Percentiles rank a stretch among this genome's conserved stretches.
Conservation (phyloP, 2,888 invertebrate genomes). For the Beris morrisii region DNA sequence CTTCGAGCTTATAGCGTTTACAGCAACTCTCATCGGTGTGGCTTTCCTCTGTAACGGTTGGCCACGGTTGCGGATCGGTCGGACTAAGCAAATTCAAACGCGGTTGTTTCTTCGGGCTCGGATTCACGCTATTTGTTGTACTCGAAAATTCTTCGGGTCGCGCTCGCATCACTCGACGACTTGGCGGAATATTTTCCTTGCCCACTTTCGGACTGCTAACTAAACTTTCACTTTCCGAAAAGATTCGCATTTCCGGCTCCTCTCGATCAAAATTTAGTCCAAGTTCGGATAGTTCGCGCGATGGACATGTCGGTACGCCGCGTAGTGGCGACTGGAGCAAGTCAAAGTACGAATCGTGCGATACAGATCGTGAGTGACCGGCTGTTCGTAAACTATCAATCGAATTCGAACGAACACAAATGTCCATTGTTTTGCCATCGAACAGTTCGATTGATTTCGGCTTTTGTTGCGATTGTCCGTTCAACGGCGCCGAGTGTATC, state of each 20-base stretch:
- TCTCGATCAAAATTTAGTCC: constrained; percentile 81
- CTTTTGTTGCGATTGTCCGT: constrained; percentile 33
- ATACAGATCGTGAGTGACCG: constrained; percentile 70
- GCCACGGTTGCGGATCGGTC: constrained; percentile 30
- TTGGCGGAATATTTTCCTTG: constrained; percentile 57
- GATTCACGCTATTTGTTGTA: constrained; percentile 61
- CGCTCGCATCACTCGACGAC: constrained; percentile 59
- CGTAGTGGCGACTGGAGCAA: constrained; percentile 56
- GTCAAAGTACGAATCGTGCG: constrained; percentile 93
- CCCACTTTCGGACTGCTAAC: constrained; percentile 62
- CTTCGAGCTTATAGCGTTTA: constrained; percentile 73
- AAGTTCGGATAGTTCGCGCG: constrained; percentile 78
- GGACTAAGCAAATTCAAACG: constrained; percentile 58
- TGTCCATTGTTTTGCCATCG: constrained; percentile 54
- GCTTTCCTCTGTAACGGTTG: constrained; percentile 33
- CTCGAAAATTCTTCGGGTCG: constrained; percentile 61
- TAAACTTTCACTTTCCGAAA: constrained; percentile 81
- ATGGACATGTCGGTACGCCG: constrained; percentile 51
- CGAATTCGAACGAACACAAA: constrained; percentile 55
- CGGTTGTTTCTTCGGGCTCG: constrained; percentile 65
- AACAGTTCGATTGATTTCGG: constrained; percentile 53
- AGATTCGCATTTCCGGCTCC: constrained; percentile 82
- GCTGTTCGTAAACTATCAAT: constrained; percentile 56
- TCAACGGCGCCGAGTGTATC: constrained; percentile 8
- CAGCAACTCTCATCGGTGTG: constrained; percentile 59